Evolutionary conservation across 2,888 invertebrate species (phyloP).

Genomic region (Tenthredo amoena): DNA sequence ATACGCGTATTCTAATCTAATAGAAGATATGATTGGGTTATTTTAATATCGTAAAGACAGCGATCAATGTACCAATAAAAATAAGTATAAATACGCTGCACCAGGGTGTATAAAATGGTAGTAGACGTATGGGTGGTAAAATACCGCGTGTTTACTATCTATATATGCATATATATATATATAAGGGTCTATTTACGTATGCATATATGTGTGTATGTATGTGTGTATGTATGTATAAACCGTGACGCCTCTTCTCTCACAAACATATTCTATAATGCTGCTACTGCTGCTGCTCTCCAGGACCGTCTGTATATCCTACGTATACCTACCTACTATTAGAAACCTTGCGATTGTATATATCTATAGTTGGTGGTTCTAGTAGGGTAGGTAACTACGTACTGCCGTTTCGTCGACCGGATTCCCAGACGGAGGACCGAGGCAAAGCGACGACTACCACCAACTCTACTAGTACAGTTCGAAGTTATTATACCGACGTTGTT

Average conservation of each 20-base stretch:
- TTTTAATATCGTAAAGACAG: neutral
- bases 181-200: neutral
- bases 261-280: neutral
- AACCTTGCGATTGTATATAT: neutral
- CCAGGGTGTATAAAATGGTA: neutral
- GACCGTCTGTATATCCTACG: neutral
- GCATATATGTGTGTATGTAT: conserved; percentile 5
- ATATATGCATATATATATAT: neutral
- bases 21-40: neutral
- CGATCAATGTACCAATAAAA: conserved; percentile 31
- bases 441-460: neutral
- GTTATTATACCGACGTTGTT: conserved; percentile 30
- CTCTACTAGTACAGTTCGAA: conserved; percentile 22
- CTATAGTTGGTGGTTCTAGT: neutral
- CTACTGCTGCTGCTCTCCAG: neutral
- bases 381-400: conserved; percentile 7
- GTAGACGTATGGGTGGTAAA: neutral
- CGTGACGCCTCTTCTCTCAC: conserved; percentile 5
- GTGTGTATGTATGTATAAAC: conserved; percentile 17
- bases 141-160: conserved; percentile 28
- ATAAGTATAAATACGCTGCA: conserved; percentile 23
- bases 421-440: neutral
- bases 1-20: neutral
- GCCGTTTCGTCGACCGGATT: conserved; percentile 28
- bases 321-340: neutral